Percentiles rank a stretch among this genome's conserved stretches.
phyloP scores from a whole-genome alignment of 2,888 invertebrate species.

The Cenopis cana region DNA sequence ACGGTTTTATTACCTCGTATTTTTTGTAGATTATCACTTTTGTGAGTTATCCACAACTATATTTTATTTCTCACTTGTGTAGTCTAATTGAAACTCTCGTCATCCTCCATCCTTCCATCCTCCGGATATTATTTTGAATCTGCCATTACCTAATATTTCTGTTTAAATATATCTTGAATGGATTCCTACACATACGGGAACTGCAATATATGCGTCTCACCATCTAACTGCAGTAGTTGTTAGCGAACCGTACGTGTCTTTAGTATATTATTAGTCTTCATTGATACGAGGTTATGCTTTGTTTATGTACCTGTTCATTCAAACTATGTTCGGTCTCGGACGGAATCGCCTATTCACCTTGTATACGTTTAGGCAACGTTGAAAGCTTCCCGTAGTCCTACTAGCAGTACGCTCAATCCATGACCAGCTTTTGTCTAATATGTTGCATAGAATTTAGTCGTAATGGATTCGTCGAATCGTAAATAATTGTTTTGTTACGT shows the following conservation, averaged over 20 bases:
- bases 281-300: neutral
- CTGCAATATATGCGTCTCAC: neutral
- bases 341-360: conserved; percentile 1
- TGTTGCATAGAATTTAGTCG: neutral
- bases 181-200: neutral
- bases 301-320: neutral
- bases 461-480: neutral
- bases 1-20: conserved; percentile 40
- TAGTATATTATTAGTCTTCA: neutral
- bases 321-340: neutral
- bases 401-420: neutral
- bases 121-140: no score
- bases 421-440: neutral
- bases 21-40: neutral
- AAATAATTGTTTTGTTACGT: neutral
- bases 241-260: neutral
- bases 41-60: neutral
- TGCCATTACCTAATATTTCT: neutral
- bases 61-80: neutral
- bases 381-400: neutral
- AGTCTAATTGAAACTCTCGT: neutral
- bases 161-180: neutral
- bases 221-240: neutral
- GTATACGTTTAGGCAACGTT: conserved; percentile 15
- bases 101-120: no score